Evolutionary conservation across 1,140 invertebrate species (phyloP).

Genomic region (Meloidogyne hapla): DNA sequence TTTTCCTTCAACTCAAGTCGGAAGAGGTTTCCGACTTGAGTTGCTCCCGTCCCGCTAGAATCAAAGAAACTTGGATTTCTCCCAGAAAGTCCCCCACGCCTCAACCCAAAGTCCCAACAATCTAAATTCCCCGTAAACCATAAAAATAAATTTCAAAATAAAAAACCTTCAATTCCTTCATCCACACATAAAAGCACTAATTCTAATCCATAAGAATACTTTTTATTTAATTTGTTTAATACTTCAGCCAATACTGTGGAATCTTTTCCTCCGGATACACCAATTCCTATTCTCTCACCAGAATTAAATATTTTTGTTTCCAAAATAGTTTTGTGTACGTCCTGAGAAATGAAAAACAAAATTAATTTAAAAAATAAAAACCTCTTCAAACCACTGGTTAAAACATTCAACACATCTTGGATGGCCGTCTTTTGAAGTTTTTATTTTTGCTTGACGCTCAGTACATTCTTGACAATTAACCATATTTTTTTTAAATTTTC

Average conservation of each 20-base stretch:
- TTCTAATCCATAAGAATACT: conserved; percentile 85
- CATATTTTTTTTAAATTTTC: conserved; percentile 20
- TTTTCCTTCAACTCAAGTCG: too few species aligned
- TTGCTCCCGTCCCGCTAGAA: too few species aligned
- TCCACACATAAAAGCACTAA: conserved; percentile 91
- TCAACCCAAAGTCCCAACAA: too few species aligned
- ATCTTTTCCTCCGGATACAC: conserved; percentile 97
- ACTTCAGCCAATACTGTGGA: conserved; percentile 88
- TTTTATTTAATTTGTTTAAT: conserved; percentile 85
- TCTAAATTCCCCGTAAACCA: neutral
- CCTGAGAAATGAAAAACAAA: conserved; percentile 73
- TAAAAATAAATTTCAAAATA: too few species aligned
- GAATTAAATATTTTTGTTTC: conserved; percentile 79
- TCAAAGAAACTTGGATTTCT: too few species aligned
- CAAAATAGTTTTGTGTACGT: conserved; percentile 90
- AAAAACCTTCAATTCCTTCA: conserved; percentile 84
- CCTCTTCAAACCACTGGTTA: conserved; percentile 48
- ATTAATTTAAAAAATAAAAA: conserved; percentile 70
- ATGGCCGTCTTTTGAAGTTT: conserved; percentile 42
- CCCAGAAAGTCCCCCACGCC: too few species aligned
- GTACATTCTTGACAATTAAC: conserved; percentile 38
- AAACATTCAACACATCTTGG: conserved; percentile 78
- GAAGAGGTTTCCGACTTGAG: too few species aligned
- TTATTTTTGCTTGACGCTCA: conserved; percentile 37
- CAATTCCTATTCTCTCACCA: conserved; percentile 87